A percentile compares a stretch with the other conserved stretches of the same genome.
Evolutionary conservation across 2,888 invertebrate species (phyloP).

Genomic region (Acheta domesticus): DNA sequence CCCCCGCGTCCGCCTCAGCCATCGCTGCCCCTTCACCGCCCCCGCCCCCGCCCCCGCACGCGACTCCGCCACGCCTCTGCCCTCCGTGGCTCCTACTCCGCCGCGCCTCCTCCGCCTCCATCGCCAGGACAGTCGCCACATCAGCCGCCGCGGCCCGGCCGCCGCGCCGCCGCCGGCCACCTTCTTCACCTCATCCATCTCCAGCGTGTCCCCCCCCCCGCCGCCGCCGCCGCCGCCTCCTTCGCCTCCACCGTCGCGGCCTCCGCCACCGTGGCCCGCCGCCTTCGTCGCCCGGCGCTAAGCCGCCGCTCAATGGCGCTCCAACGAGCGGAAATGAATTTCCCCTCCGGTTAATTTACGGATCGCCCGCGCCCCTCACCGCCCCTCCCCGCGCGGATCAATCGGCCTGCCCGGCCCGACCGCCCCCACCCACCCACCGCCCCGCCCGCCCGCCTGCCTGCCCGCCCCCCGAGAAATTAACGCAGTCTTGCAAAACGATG

Average conservation of each 20-base stretch:
- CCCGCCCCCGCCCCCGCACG: too few species aligned
- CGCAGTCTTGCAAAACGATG: slow-evolving; percentile 37
- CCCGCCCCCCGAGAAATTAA: slow-evolving; percentile 32
- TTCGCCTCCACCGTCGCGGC: not conserved
- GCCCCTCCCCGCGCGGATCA: slow-evolving; percentile 28
- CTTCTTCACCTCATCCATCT: not conserved
- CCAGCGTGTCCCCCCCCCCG: not conserved
- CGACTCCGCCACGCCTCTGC: too few species aligned
- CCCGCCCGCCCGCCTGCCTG: slow-evolving; percentile 27
- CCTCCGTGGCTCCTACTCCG: too few species aligned
- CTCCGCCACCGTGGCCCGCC: not conserved
- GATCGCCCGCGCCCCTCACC: slow-evolving; percentile 22
- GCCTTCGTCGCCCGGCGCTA: not conserved
- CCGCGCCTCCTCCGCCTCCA: too few species aligned
- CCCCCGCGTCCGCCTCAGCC: too few species aligned
- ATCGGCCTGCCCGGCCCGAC: slow-evolving; percentile 30
- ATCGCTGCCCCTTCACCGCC: too few species aligned
- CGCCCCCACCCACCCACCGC: slow-evolving; percentile 25
- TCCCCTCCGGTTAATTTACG: slow-evolving; percentile 36
- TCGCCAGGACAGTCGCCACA: too few species aligned
- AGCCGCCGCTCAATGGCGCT: slow-evolving; percentile 18
- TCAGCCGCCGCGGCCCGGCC: too few species aligned
- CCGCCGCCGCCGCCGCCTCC: not conserved
- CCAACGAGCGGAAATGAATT: slow-evolving; percentile 38
- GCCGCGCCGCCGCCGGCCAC: too few species aligned